These are phyloP conservation scores for Drosophila conformis DNA, from an alignment of 2,888 invertebrate genomes.

Conservation along the genomic window DNA sequence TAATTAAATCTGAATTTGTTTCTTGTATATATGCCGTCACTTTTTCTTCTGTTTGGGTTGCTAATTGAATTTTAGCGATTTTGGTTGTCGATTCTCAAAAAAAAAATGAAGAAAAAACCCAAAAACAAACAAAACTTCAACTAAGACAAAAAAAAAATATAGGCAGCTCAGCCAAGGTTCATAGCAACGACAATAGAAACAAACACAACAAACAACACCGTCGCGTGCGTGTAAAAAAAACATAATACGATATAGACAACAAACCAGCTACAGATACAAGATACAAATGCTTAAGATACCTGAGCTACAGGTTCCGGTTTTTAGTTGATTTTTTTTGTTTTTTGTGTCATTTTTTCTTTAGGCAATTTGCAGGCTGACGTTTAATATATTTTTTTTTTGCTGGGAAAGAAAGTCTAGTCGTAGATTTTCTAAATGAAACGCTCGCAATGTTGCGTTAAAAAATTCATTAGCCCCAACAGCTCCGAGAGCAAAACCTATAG, in stretches of 20 bases:
- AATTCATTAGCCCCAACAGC: constrained; percentile 60
- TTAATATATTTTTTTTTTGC: constrained; percentile 15
- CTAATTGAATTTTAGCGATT: constrained; percentile 64
- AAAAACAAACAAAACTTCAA: constrained; percentile 40
- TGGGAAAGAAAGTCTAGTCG: constrained; percentile 54
- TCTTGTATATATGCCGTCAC: constrained; percentile 8
- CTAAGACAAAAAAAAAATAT: constrained; percentile 27
- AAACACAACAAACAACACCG: constrained; percentile 21
- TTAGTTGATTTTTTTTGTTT: constrained; percentile 1
- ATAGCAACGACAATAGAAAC: constrained; percentile 30
- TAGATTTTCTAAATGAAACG: constrained; percentile 64
- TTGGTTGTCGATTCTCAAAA: constrained; percentile 36
- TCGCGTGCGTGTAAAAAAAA: constrained; percentile 63
- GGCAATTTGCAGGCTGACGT: constrained; percentile 19
- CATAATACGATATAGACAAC: constrained; percentile 48
- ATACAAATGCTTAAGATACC: constrained; percentile 24
- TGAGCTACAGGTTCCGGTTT: constrained; percentile 46
- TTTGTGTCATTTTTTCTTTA: background rate
- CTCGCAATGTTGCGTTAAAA: constrained; percentile 62
- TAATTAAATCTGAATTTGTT: constrained; percentile 67
- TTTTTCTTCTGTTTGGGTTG: constrained; percentile 26
- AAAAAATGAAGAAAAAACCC: background rate
- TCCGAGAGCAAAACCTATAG: constrained; percentile 6
- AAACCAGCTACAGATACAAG: constrained; percentile 39
- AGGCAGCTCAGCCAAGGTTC: constrained; percentile 41